These are phyloP conservation scores for Tragelaphus strepsiceros DNA, from an alignment of 2,113 vertebrate species.

Conservation along the genomic window DNA sequence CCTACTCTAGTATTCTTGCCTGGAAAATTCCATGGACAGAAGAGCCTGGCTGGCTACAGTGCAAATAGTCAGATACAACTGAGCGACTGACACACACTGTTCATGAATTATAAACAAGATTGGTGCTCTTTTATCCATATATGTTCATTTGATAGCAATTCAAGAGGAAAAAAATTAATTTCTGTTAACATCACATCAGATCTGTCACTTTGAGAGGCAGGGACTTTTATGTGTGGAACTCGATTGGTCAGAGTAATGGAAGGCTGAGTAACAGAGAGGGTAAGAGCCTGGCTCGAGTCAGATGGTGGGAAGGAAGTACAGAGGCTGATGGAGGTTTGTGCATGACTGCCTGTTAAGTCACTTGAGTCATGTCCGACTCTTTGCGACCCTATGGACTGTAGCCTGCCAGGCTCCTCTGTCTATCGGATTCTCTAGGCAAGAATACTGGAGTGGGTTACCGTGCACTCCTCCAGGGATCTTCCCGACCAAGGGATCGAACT, in stretches of 20 bases:
- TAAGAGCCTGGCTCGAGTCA: background rate
- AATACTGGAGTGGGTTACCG: background rate
- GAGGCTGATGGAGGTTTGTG: background rate
- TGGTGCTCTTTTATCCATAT: background rate
- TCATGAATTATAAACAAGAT: background rate
- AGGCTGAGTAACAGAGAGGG: background rate
- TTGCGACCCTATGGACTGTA: background rate
- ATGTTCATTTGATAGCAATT: background rate
- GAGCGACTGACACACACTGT: background rate
- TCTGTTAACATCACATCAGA: background rate
- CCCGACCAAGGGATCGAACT: background rate
- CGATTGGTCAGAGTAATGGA: background rate
- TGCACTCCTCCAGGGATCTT: background rate
- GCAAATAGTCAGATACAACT: background rate
- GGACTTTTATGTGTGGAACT: background rate
- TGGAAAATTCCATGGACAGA: background rate
- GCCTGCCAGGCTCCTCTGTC: background rate
- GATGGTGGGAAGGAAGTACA: background rate
- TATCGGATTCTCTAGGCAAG: background rate
- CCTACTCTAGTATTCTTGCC: background rate
- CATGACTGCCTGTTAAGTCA: rapidly evolving
- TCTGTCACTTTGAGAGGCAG: background rate
- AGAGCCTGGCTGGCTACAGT: background rate
- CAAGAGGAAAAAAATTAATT: background rate
- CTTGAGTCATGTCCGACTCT: background rate